Base-by-base conservation (phyloP, 2,888 invertebrate species). In the Parnassius glacialis region DNA sequence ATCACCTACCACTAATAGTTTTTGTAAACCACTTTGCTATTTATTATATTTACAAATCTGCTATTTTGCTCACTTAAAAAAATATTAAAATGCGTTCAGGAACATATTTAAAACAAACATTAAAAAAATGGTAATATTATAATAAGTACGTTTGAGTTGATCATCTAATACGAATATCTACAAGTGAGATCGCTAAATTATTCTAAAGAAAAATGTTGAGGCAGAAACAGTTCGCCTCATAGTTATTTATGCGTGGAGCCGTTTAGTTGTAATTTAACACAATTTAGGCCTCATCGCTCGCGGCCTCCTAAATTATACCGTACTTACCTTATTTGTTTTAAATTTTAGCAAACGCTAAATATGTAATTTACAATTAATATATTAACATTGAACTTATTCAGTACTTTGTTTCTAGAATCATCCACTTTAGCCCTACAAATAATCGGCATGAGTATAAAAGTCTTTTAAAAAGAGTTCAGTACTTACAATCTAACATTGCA, bases 401-500 rank as follows among this genome's bases (percentile, higher is more conserved):
- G 62, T 62, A 59, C 62, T 62, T 62, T 50, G 50, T 59, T 43
- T 16, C 13, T 57, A 57, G 53, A 53, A 57, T 53, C 25, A 47
- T 54, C 50, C 54, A 51, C 43, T 54, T 12, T 48, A 50, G 55
- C 54, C 48, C 42, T 43, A 42, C 13, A 59, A 61, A 60, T 64
- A 65, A 67, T 67, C 20, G 59, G 56, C 52, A 59, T 62, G 53
- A 69, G 64, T 65, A 68, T 13, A 48, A 65, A 69, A 67, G 74
- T 69, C 71, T 70, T 71, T 72, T 70, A 73, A 72, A 73, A 78
- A 71, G 68, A 73, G 68, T 74, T 74, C 68, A 72, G 82, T 90
- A 90, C 91, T 91, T 90, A 91, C 91, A 90, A 87, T 87, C 89
- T 90, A 90, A 81, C 85, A 91, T 91, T 91, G 91, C 91, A 91